These are phyloP conservation scores for Meliscaeva auricollis DNA, from an alignment of 2,888 invertebrate species.

Conservation along the genomic window DNA sequence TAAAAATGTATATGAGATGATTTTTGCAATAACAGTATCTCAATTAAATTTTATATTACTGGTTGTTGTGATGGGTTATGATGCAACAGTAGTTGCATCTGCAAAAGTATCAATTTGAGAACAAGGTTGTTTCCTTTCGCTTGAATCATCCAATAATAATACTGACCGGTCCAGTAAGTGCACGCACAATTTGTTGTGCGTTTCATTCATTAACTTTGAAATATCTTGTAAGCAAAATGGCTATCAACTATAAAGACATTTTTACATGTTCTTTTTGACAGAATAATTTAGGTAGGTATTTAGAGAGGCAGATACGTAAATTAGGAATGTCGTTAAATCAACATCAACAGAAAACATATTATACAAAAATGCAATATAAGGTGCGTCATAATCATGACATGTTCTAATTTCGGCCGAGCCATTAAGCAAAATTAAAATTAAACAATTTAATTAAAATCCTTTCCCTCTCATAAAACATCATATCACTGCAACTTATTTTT, in stretches of 20 bases:
- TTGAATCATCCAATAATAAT: background rate
- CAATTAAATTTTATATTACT: slow-evolving; percentile 19
- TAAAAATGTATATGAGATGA: background rate
- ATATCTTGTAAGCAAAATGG: background rate
- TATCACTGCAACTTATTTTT: too few species aligned
- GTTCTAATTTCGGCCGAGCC: too few species aligned
- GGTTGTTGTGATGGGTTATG: background rate
- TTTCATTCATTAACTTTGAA: background rate
- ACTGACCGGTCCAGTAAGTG: background rate
- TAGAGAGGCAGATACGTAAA: too few species aligned
- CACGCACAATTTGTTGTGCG: background rate
- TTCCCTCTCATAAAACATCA: too few species aligned
- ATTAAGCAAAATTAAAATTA: too few species aligned
- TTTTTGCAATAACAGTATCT: slow-evolving; percentile 8
- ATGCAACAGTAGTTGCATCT: slow-evolving; percentile 6
- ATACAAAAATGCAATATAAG: too few species aligned
- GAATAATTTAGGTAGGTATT: too few species aligned
- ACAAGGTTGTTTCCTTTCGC: slow-evolving; percentile 46
- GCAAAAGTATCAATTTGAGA: background rate
- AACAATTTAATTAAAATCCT: too few species aligned
- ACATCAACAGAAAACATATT: too few species aligned
- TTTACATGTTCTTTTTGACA: background rate
- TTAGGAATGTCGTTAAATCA: too few species aligned
- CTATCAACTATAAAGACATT: background rate
- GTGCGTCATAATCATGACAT: too few species aligned